Evolutionary conservation across 2,113 vertebrate species (phyloP), one percentile per base, ranked within the genome.

Genomic region (Cichladusa arquata): DNA sequence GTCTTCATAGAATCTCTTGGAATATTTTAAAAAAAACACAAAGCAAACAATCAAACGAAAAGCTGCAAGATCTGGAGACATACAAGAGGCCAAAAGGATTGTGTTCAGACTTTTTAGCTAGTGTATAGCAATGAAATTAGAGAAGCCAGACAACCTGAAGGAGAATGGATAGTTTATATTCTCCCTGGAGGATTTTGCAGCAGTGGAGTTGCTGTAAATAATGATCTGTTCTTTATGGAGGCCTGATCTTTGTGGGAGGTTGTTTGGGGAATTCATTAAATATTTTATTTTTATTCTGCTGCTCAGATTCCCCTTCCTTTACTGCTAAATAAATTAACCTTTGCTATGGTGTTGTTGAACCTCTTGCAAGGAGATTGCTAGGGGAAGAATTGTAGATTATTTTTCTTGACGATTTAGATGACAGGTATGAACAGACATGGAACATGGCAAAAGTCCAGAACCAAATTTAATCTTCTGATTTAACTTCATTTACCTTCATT

Each of bases 61-160:
- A 12, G 0, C 11, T 54, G 28, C 1, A 2, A 47, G 18, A 6
- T 80, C 40, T 13, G 44, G 42, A 66, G 42, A 36, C 1, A 12
- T 22, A 8, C 6, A 71, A 62, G 50, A 80, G 11, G 26, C 9
- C 6, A 80, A 83, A 82, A 56, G 3, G 12, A 51, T 61, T 56
- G 28, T 3, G 4, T 64, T 38, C 40, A 65, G 26, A n/a, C 11
- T 22, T 88, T 66, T 69, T 69, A 77, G 45, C 8, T 57, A 6
- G 4, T 11, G 23, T 57, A 15, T 22, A 65, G 17, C 33, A 70
- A 15, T 57, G 31, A 78, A 74, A 86, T 60, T 86, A 66, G 3
- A 87, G 28, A 31, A 87, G 12, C 10, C 50, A 84, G 60, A 40
- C 7, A 57, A 31, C 36, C 24, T 72, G 34, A 48, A 56, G 24